Percentiles rank a stretch among this genome's conserved stretches.
These are phyloP conservation scores for Leptinotarsa rubiginosa DNA, from an alignment of 2,888 invertebrate genomes.

Conservation along the genomic window DNA sequence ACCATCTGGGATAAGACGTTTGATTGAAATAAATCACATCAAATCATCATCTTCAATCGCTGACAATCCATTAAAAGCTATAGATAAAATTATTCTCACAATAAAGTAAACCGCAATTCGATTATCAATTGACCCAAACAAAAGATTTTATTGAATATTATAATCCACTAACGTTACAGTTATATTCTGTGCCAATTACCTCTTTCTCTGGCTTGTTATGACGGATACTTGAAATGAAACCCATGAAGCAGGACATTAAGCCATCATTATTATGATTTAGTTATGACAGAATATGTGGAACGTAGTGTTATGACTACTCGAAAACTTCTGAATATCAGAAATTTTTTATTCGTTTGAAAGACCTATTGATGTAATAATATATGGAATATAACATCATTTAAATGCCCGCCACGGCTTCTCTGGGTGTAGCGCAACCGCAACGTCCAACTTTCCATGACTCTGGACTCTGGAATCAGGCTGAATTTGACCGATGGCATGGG, in stretches of 20 bases:
- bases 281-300: background rate
- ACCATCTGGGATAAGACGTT: background rate
- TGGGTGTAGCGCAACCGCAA: no score
- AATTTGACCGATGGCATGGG: no score
- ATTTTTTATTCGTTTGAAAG: no score
- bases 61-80: background rate
- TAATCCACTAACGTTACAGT: conserved; percentile 4
- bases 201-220: conserved; percentile 8
- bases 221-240: background rate
- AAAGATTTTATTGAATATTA: conserved; percentile 7
- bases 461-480: no score
- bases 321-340: no score
- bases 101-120: conserved; percentile 2
- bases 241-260: background rate
- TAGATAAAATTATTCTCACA: background rate
- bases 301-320: no score
- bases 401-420: no score
- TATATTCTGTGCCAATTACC: conserved; percentile 10
- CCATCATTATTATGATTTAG: background rate
- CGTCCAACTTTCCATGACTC: no score
- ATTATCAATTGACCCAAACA: background rate
- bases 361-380: no score
- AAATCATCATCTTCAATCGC: background rate
- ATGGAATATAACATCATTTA: no score
- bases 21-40: background rate